These are phyloP conservation scores for Liodrosophila aerea DNA, from an alignment of 2,888 invertebrate genomes.

Conservation along the genomic window DNA sequence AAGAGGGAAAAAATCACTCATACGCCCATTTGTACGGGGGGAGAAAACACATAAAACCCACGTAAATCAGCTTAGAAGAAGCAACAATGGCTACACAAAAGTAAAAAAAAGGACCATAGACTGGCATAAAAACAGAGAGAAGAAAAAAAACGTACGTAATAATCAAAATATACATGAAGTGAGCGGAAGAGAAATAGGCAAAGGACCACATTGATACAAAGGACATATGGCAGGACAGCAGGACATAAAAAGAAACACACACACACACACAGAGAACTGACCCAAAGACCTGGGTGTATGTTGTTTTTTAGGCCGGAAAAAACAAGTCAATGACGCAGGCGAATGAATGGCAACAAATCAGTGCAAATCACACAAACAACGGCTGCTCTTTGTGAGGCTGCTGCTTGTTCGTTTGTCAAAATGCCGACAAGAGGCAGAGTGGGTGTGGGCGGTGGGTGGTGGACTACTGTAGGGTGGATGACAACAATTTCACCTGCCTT, in stretches of 20 bases:
- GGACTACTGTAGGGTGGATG: background rate
- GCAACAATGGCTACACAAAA: slow-evolving; percentile 19
- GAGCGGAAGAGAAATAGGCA: slow-evolving; percentile 23
- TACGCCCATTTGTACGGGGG: slow-evolving; percentile 54
- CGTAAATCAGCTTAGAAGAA: slow-evolving; percentile 61
- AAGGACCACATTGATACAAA: slow-evolving; percentile 53
- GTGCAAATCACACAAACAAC: slow-evolving; percentile 68
- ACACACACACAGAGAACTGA: slow-evolving; percentile 35
- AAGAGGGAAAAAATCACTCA: slow-evolving; percentile 53
- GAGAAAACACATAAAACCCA: slow-evolving; percentile 39
- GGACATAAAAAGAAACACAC: slow-evolving; percentile 44
- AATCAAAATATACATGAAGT: slow-evolving; percentile 46
- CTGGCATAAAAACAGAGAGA: slow-evolving; percentile 42
- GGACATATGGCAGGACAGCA: slow-evolving; percentile 65
- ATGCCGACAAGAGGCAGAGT: slow-evolving; percentile 19
- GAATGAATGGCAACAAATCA: slow-evolving; percentile 69
- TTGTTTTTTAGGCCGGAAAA: slow-evolving; percentile 41
- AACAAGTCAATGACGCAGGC: slow-evolving; percentile 60
- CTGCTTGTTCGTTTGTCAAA: slow-evolving; percentile 48
- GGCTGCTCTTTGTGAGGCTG: slow-evolving; percentile 5
- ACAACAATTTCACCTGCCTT: slow-evolving; percentile 36
- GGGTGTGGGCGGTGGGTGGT: background rate
- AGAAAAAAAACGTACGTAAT: slow-evolving; percentile 41
- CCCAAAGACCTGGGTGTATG: slow-evolving; percentile 53
- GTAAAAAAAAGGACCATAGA: slow-evolving; percentile 8